A percentile compares a stretch with the other conserved stretches of the same genome.
Evolutionary conservation across 1,140 invertebrate genomes (phyloP).

Genomic region (Nasonia vitripennis): DNA sequence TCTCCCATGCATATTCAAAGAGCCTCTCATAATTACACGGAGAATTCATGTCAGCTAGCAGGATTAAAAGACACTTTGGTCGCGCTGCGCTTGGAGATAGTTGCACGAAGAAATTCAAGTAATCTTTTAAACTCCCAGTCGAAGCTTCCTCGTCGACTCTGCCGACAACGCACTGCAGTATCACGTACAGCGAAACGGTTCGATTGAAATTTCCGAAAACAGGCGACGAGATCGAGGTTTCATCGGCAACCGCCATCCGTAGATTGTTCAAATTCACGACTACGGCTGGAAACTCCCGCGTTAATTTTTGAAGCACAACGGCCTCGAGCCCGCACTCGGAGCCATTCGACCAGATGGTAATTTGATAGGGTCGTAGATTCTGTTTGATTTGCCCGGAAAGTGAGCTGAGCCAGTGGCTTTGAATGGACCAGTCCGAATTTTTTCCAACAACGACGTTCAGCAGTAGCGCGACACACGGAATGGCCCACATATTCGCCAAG

Average conservation of each 20-base stretch:
- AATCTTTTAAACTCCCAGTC: neutral
- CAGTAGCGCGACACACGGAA: too few species aligned
- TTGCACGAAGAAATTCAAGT: neutral
- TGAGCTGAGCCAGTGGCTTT: neutral
- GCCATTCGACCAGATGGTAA: neutral
- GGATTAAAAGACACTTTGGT: conserved; percentile 15
- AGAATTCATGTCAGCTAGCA: neutral
- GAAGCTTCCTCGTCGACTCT: neutral
- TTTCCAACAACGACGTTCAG: neutral
- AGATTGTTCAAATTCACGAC: neutral
- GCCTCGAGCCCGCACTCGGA: too few species aligned
- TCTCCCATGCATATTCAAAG: neutral
- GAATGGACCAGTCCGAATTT: neutral
- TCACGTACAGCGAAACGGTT: neutral
- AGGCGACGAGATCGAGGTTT: neutral
- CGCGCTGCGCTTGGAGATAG: neutral
- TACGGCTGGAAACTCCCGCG: neutral
- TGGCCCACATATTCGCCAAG: too few species aligned
- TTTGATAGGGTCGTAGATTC: neutral
- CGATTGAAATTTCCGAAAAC: neutral
- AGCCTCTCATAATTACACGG: neutral
- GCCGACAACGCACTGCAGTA: neutral
- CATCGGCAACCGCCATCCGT: too few species aligned
- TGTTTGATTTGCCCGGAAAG: neutral
- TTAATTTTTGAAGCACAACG: neutral